These are phyloP conservation scores for Heliothis peltigera DNA, from an alignment of 2,888 invertebrate genomes.

Conservation along the genomic window DNA sequence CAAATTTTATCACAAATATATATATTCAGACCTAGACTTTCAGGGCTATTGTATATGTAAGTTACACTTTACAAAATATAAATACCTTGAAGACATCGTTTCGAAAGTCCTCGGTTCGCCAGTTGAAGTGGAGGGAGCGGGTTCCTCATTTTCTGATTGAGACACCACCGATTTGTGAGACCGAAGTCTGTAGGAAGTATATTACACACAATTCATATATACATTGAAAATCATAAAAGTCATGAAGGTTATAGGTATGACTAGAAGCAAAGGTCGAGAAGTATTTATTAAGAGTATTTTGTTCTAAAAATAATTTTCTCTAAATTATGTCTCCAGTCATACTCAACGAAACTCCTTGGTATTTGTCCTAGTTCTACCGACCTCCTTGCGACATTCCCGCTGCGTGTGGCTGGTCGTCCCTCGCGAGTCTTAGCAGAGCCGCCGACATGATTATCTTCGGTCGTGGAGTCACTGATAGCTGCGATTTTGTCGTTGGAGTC, in stretches of 20 bases:
- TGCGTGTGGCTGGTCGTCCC: conserved; percentile 61
- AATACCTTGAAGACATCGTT: conserved; percentile 84
- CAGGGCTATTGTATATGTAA: too few species aligned
- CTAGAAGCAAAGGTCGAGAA: too few species aligned
- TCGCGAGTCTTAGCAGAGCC: conserved; percentile 58
- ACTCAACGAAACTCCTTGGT: too few species aligned
- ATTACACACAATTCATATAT: too few species aligned
- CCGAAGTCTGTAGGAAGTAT: conserved; percentile 82
- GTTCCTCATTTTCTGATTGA: conserved; percentile 83
- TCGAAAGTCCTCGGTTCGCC: conserved; percentile 79
- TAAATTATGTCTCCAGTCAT: too few species aligned
- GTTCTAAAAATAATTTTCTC: too few species aligned
- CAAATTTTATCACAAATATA: too few species aligned
- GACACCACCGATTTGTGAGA: conserved; percentile 85
- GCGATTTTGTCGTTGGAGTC: conserved; percentile 56
- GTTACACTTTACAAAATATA: too few species aligned
- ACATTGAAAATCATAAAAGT: not conserved
- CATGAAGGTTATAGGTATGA: too few species aligned
- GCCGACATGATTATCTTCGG: conserved; percentile 57
- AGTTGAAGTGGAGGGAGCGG: conserved; percentile 79
- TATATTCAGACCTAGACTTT: too few species aligned
- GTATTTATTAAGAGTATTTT: too few species aligned
- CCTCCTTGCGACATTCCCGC: conserved; percentile 75
- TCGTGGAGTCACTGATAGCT: conserved; percentile 59
- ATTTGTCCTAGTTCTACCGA: conserved; percentile 29